phyloP scores from a whole-genome alignment of 2,113 vertebrate species.

The Phylloscopus trochiloides region DNA sequence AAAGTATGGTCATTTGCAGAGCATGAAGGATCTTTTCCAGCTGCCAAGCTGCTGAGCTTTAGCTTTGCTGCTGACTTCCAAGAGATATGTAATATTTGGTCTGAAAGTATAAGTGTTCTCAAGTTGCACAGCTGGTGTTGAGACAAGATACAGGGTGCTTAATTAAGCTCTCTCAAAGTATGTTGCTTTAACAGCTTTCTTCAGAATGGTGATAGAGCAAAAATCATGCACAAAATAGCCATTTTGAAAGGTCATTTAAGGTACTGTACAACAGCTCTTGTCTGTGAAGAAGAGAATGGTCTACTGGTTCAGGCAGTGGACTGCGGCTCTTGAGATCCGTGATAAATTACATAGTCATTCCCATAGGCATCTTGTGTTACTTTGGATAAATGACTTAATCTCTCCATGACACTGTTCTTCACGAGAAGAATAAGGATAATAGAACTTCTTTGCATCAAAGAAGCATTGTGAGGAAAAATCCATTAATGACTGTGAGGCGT shows the following conservation, averaged over 20 bases:
- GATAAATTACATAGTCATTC: constrained; percentile 55
- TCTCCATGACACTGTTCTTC: constrained; percentile 13
- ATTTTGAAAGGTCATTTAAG: constrained; percentile 26
- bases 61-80: not conserved
- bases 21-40: not conserved
- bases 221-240: not conserved
- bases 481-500: not conserved
- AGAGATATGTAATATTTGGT: not conserved
- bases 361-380: constrained; percentile 39
- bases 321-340: not conserved
- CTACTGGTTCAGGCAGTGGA: constrained; percentile 7
- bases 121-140: not conserved
- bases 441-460: constrained; percentile 40
- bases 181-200: not conserved
- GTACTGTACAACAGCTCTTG: not conserved
- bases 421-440: constrained; percentile 37
- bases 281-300: constrained; percentile 5
- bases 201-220: not conserved
- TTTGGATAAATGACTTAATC: constrained; percentile 59
- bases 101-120: not conserved
- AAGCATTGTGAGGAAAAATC: constrained; percentile 23
- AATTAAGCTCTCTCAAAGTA: not conserved
- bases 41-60: not conserved
- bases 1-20: not conserved
- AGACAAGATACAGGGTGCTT: not conserved